Conservation (phyloP, 2,888 invertebrate genomes). For the Rambutsinella grinnellia region DNA sequence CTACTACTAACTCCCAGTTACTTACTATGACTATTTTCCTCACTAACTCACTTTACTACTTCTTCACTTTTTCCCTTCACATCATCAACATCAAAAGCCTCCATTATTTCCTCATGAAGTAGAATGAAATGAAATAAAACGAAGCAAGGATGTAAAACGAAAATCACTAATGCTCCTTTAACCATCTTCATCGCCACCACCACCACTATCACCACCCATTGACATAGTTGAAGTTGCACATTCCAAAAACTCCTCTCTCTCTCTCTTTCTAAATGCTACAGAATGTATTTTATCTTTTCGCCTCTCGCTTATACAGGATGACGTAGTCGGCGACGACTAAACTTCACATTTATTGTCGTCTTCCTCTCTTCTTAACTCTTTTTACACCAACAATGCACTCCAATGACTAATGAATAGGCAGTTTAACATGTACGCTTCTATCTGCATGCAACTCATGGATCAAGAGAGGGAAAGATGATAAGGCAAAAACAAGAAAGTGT, state of each 20-base stretch:
- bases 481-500: background rate
- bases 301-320: too few species aligned
- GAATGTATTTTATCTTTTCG: background rate
- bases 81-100: slow-evolving; percentile 18
- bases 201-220: slow-evolving; percentile 49
- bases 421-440: background rate
- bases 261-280: too few species aligned
- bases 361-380: background rate
- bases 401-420: background rate
- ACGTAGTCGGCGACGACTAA: background rate
- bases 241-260: slow-evolving; percentile 31
- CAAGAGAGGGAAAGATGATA: background rate
- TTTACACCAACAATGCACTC: background rate
- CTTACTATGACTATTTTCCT: too few species aligned
- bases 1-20: slow-evolving; percentile 9
- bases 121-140: too few species aligned
- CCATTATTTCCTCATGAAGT: background rate
- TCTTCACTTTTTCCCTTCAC: slow-evolving; percentile 20
- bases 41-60: slow-evolving; percentile 20
- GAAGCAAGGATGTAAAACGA: slow-evolving; percentile 7
- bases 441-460: background rate
- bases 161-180: slow-evolving; percentile 47
- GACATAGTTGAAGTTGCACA: slow-evolving; percentile 57
- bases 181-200: slow-evolving; percentile 13
- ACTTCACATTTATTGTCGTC: background rate